Base-by-base conservation (phyloP, 2,888 invertebrate genomes). In the Calliscelio sp. region DNA sequence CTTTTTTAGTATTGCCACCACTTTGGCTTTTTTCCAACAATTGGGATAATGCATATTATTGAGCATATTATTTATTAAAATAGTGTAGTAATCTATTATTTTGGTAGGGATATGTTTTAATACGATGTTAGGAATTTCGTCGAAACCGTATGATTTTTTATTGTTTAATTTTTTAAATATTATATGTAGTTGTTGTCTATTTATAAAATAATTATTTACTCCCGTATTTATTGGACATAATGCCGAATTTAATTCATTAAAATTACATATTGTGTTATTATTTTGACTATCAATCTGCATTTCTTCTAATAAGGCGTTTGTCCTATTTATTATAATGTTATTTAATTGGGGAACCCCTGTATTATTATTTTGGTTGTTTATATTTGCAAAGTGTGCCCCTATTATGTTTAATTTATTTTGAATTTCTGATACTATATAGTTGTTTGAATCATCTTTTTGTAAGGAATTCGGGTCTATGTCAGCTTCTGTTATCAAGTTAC, bases 1-100 rank as follows among this genome's bases (percentile, higher is more conserved):
- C 41, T 74, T 82, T 79, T 87, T 84, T 16, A 35, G 24, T 8
- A 88, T 57, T 0, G 88, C 65, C 0, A 88, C 85, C 0, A 88
- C 57, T 75, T 88, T 89, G 0, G 87, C 88, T 11, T 16, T 81
- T 81, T 87, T 88, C 87, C 86, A 87, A 84, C 81, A 22, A 2
- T n/a, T 66, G 0, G 91, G 90, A 85, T 90, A 90, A 35, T 88
- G 85, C 5, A 68, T 85, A 16, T 86, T 88, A 14, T 91, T 90
- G n/a, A 84, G 46, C 0, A 55, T 51, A 20, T 85, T 85, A 24
- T 84, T 86, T 16, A 86, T 85, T 4, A 57, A 0, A 0, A 57
- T 57, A 18, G 84, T 77, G 16, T 77, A 65, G 16, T 24, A 11
- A 51, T 24, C 14, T 11, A 80, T 73, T 22, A 73, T n/a, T 35